A percentile compares a stretch with the other conserved stretches of the same genome.
These are phyloP conservation scores for Sylvia atricapilla DNA, from an alignment of 2,113 vertebrate genomes.

Conservation along the genomic window DNA sequence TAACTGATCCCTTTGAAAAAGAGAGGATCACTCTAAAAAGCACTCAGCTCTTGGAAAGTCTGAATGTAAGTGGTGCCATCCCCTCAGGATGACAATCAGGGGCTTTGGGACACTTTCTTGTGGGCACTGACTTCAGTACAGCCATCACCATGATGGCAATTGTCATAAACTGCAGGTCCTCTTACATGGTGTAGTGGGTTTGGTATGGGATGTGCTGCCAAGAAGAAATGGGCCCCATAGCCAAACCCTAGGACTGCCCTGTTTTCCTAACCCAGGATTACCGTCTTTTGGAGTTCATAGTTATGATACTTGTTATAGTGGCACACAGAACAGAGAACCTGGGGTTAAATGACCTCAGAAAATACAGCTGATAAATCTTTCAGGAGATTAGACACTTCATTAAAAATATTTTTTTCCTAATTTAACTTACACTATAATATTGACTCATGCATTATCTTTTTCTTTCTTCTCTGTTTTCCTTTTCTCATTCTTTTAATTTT, in stretches of 20 bases:
- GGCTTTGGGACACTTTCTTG: background rate
- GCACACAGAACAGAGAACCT: background rate
- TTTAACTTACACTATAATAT: background rate
- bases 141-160: background rate
- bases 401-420: background rate
- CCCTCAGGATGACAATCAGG: background rate
- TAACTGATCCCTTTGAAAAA: background rate
- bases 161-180: background rate
- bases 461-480: background rate
- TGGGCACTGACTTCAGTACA: background rate
- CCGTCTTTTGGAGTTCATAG: background rate
- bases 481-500: background rate
- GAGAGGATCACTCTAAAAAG: background rate
- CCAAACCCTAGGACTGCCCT: background rate
- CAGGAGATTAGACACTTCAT: background rate
- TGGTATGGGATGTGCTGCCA: background rate
- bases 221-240: rapidly evolving
- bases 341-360: background rate
- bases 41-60: background rate
- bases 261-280: background rate
- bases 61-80: background rate
- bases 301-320: background rate
- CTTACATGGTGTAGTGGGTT: background rate
- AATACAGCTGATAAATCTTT: background rate
- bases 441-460: background rate